phyloP scores from a whole-genome alignment of 2,888 invertebrate genomes.

The Epirrita christyi region DNA sequence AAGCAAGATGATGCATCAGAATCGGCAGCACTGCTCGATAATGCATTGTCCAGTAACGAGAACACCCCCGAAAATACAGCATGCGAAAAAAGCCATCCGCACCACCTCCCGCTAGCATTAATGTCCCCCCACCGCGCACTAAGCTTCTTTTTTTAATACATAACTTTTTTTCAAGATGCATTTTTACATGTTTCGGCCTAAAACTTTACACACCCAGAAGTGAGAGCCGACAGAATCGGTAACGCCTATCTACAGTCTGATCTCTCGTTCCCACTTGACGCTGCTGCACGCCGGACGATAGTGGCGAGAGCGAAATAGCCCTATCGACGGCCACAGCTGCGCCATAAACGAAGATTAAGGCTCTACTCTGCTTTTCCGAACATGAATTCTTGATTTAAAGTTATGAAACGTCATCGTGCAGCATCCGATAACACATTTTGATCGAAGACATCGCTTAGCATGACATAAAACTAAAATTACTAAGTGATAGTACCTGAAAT shows the following conservation, averaged over 20 bases:
- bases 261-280: conserved; percentile 69
- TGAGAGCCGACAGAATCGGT: conserved; percentile 67
- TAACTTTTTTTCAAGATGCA: conserved; percentile 86
- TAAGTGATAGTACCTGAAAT: conserved; percentile 57
- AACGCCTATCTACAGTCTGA: conserved; percentile 74
- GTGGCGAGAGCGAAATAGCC: conserved; percentile 77
- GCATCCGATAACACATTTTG: conserved; percentile 38
- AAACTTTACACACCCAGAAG: conserved; percentile 84
- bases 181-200: conserved; percentile 85
- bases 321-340: conserved; percentile 67
- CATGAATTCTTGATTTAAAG: conserved; percentile 68
- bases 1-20: conserved; percentile 75
- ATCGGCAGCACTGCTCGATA: conserved; percentile 68
- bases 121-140: conserved; percentile 82
- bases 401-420: conserved; percentile 57
- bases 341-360: conserved; percentile 81
- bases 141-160: conserved; percentile 85
- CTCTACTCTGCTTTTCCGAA: conserved; percentile 74
- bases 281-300: conserved; percentile 68
- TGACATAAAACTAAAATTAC: conserved; percentile 43
- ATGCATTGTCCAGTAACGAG: conserved; percentile 82
- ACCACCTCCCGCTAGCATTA: conserved; percentile 78
- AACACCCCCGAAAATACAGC: conserved; percentile 82
- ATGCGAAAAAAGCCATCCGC: conserved; percentile 81
- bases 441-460: conserved; percentile 32